These are phyloP conservation scores for Idaea straminata DNA, from an alignment of 2,888 invertebrate genomes.

Conservation along the genomic window DNA sequence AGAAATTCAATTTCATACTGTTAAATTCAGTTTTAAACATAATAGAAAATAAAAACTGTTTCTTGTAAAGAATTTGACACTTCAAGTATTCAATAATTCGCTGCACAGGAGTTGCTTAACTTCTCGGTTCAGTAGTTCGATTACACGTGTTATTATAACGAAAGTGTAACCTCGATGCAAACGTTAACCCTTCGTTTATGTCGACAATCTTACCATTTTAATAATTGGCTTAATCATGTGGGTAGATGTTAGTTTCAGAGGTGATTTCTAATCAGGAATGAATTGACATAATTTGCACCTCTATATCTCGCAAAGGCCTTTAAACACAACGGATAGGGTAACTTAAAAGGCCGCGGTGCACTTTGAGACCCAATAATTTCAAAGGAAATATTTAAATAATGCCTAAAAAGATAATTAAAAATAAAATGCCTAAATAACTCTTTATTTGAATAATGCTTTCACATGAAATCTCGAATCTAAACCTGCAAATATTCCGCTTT, in stretches of 20 bases:
- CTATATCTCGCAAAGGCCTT: too few relatives aligned
- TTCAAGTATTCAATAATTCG: constrained; percentile 9
- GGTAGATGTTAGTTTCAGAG: not conserved
- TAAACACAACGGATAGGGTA: too few relatives aligned
- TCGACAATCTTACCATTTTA: constrained; percentile 18
- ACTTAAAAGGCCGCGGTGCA: too few relatives aligned
- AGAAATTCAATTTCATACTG: too few relatives aligned
- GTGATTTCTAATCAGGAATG: not conserved
- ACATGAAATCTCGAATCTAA: too few relatives aligned
- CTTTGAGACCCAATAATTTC: too few relatives aligned
- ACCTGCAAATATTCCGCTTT: too few relatives aligned
- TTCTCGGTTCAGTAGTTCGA: constrained; percentile 44
- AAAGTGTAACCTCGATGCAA: constrained; percentile 55
- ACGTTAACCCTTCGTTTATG: constrained; percentile 40
- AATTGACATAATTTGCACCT: too few relatives aligned
- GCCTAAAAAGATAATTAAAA: too few relatives aligned
- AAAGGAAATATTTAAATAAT: too few relatives aligned
- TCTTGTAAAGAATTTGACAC: not conserved
- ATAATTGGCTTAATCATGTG: constrained; percentile 4
- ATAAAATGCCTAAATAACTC: not conserved
- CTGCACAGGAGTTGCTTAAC: constrained; percentile 52
- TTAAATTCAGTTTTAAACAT: too few relatives aligned
- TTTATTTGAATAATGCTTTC: not conserved
- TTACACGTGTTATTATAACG: constrained; percentile 48
- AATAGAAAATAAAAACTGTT: not conserved